A percentile compares a stretch with the other conserved stretches of the same genome.
Evolutionary conservation across 1,140 invertebrate genomes (phyloP).

Genomic region (Mylabris phalerata): DNA sequence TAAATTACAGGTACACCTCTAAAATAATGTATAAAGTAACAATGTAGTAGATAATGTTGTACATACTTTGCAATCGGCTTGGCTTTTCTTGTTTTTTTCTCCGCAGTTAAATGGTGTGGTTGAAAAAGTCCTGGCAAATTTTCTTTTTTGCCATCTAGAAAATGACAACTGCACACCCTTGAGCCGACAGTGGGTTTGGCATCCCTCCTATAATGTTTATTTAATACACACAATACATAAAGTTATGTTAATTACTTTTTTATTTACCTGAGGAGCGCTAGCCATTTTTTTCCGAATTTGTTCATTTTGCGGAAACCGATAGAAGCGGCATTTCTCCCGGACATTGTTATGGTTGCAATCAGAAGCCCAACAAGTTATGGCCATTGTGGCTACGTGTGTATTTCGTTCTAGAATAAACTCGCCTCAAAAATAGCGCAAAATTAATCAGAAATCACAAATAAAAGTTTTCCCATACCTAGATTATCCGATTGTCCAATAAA

Average conservation of each 20-base stretch:
- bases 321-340: not conserved
- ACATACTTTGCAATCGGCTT: too few relatives aligned
- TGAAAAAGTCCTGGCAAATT: not conserved
- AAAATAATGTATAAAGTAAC: too few relatives aligned
- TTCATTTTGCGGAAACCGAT: not conserved
- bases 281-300: not conserved
- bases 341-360: not conserved
- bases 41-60: too few relatives aligned
- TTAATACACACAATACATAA: not conserved
- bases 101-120: not conserved
- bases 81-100: not conserved
- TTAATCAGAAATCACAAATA: too few relatives aligned
- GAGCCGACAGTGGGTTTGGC: not conserved
- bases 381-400: not conserved
- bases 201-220: not conserved
- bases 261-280: not conserved
- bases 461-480: too few relatives aligned
- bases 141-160: conserved; percentile 1
- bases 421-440: too few relatives aligned
- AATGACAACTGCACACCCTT: not conserved
- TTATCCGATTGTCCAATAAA: too few relatives aligned
- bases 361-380: not conserved
- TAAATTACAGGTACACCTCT: too few relatives aligned
- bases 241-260: too few relatives aligned
- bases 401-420: too few relatives aligned